Conservation (phyloP, 1,140 invertebrate species). For the Zaprionus lachaisei region DNA sequence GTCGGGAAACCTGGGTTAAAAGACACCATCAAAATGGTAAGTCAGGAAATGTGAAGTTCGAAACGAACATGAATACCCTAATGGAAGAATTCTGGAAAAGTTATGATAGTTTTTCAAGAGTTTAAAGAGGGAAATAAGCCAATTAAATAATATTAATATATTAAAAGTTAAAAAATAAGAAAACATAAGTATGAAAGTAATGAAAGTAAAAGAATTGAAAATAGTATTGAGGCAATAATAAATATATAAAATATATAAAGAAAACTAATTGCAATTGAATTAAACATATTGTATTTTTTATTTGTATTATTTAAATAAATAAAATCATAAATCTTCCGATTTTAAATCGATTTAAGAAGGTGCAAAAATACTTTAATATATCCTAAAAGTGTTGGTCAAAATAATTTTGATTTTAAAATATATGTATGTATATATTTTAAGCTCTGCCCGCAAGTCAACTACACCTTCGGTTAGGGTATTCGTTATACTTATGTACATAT, state of each 20-base stretch:
- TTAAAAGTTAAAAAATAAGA: neutral
- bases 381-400: neutral
- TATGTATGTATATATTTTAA: too few species aligned
- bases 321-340: too few species aligned
- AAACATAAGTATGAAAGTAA: too few species aligned
- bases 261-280: too few species aligned
- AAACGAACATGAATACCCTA: neutral
- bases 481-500: neutral
- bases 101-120: neutral
- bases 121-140: neutral
- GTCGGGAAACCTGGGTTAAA: slow-evolving; percentile 11
- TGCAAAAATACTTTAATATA: too few species aligned
- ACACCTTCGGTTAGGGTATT: slow-evolving; percentile 14
- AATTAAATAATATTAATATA: neutral
- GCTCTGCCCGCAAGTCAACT: neutral
- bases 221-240: neutral
- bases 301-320: too few species aligned
- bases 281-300: neutral
- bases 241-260: neutral
- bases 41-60: neutral
- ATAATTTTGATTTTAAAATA: neutral
- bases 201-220: neutral
- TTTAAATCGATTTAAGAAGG: neutral
- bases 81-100: neutral
- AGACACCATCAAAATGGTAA: slow-evolving; percentile 7